These are phyloP conservation scores for Trachelipus rathkii DNA, from an alignment of 1,140 invertebrate species.

Conservation along the genomic window DNA sequence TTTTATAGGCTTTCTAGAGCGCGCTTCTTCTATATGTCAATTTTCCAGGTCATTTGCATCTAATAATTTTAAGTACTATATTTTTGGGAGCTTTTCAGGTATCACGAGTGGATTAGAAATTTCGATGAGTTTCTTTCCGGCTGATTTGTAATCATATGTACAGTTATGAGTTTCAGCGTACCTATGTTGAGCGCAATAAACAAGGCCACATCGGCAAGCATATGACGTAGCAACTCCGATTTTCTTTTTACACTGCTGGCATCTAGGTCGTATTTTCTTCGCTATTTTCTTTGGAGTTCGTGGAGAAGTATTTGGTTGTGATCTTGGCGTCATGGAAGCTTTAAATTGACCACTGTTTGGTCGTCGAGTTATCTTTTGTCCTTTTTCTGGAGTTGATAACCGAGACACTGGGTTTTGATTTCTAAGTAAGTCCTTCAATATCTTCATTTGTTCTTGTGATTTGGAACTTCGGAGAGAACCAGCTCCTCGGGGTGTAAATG, in stretches of 20 bases:
- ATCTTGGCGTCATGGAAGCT: conserved; percentile 18
- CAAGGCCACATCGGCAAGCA: conserved; percentile 67
- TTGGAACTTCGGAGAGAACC: conserved; percentile 35
- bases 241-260: conserved; percentile 64
- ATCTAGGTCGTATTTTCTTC: conserved; percentile 53
- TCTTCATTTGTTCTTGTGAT: conserved; percentile 32
- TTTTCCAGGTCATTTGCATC: too few relatives aligned
- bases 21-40: too few relatives aligned
- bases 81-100: conserved; percentile 70
- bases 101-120: conserved; percentile 64
- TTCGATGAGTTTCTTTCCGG: conserved; percentile 60
- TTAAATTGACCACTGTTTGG: conserved; percentile 32
- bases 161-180: conserved; percentile 75
- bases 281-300: conserved; percentile 37
- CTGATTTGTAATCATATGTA: conserved; percentile 71
- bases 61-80: conserved; percentile 51
- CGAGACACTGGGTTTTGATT: conserved; percentile 25
- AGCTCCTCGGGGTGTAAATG: background rate
- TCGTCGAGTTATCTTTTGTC: conserved; percentile 6
- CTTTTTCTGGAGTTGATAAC: conserved; percentile 31
- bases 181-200: conserved; percentile 69
- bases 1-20: too few relatives aligned
- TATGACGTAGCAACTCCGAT: conserved; percentile 68
- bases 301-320: conserved; percentile 25
- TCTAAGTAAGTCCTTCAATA: conserved; percentile 30